These are phyloP conservation scores for Arbacia lixula DNA, from an alignment of 53 echinoderm and acorn worm species.

Conservation along the genomic window DNA sequence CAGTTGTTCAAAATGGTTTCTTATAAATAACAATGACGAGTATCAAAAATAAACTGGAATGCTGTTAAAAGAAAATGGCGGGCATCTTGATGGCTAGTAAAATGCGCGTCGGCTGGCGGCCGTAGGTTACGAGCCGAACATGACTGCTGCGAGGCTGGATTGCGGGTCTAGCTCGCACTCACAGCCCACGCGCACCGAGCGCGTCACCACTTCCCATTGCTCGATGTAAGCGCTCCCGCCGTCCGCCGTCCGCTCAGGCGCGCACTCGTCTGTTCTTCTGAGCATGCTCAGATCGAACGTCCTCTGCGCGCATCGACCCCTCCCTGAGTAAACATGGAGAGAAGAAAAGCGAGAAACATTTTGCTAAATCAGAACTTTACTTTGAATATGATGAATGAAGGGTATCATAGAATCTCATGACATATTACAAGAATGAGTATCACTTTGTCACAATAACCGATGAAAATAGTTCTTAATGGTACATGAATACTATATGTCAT, in stretches of 20 bases:
- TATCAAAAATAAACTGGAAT: conserved; percentile 62
- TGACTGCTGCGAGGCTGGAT: conserved; percentile 36
- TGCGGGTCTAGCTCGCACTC: conserved; percentile 72
- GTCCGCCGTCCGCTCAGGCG: neutral
- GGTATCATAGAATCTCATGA: too few relatives aligned
- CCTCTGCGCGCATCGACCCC: conserved; percentile 60
- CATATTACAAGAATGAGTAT: too few relatives aligned
- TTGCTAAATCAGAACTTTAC: too few relatives aligned
- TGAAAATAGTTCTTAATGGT: too few relatives aligned
- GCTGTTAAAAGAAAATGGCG: conserved; percentile 52
- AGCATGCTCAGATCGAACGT: conserved; percentile 61
- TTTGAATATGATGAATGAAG: too few relatives aligned
- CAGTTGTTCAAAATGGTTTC: too few relatives aligned
- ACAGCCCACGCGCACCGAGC: conserved; percentile 62
- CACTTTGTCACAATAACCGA: too few relatives aligned
- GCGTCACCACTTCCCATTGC: conserved; percentile 64
- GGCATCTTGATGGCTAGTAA: neutral
- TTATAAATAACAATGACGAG: conserved; percentile 47
- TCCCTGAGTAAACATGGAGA: neutral
- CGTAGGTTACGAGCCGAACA: conserved; percentile 12
- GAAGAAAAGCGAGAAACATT: too few relatives aligned
- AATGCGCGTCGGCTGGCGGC: neutral
- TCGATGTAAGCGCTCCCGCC: conserved; percentile 52
- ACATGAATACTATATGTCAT: too few relatives aligned
- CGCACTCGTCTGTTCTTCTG: conserved; percentile 60